A percentile compares a stretch with the other conserved stretches of the same genome.
Conservation (phyloP, 2,797 vertebrate species). For the Pogonophryne albipinna region DNA sequence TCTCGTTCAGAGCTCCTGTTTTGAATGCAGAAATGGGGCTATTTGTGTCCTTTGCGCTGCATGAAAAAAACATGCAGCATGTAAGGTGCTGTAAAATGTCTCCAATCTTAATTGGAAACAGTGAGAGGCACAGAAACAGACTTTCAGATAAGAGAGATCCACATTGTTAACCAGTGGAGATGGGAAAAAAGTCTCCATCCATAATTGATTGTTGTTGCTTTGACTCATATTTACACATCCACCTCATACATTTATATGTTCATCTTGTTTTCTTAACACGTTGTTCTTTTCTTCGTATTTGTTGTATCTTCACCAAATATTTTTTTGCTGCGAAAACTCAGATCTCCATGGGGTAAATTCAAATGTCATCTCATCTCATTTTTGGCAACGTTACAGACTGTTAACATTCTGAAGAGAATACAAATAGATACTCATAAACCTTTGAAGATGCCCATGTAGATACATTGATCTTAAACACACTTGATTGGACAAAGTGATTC, state of each 20-base stretch:
- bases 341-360: constrained; percentile 11
- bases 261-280: neutral
- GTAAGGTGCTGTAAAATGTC: constrained; percentile 12
- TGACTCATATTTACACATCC: neutral
- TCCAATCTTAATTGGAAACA: constrained; percentile 18
- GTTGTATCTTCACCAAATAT: neutral
- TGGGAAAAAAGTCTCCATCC: constrained; percentile 11
- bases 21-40: constrained; percentile 49
- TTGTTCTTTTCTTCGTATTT: neutral
- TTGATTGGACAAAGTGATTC: too few species aligned
- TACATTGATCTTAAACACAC: neutral
- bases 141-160: constrained; percentile 12
- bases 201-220: constrained; percentile 3
- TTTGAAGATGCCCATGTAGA: neutral
- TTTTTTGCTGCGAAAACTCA: constrained; percentile 8
- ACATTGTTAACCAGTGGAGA: neutral
- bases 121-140: constrained; percentile 3
- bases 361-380: constrained; percentile 4
- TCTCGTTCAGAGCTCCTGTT: constrained; percentile 38
- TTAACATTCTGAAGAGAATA: neutral
- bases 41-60: constrained; percentile 63
- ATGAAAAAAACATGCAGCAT: constrained; percentile 38
- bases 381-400: neutral
- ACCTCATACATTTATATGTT: constrained; percentile 5
- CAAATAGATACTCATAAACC: neutral